A percentile compares a stretch with the other conserved stretches of the same genome.
phyloP scores from a whole-genome alignment of 1,140 invertebrate genomes.

The Chlorops oryzae region DNA sequence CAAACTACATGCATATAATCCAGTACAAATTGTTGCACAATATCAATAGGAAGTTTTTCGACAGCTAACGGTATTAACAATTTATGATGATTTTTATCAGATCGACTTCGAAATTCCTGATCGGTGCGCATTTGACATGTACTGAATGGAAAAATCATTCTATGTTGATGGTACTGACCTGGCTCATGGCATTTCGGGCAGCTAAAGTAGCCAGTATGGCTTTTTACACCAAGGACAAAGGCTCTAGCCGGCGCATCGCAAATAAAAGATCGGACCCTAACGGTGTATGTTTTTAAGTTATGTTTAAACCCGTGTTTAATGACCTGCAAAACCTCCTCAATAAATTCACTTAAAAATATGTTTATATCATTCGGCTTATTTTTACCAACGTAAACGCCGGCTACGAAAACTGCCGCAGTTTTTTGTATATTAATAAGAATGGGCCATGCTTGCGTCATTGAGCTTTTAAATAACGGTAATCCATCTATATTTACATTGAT shows the following conservation, averaged over 20 bases:
- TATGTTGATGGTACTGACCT: not conserved
- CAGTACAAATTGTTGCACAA: slow-evolving; percentile 4
- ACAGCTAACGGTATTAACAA: not conserved
- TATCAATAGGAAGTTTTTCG: slow-evolving; percentile 10
- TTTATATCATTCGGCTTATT: slow-evolving; percentile 3
- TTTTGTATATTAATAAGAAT: not conserved
- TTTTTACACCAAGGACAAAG: slow-evolving; percentile 2
- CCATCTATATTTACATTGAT: slow-evolving; percentile 11
- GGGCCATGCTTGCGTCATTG: slow-evolving; percentile 1
- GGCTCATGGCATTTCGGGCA: slow-evolving; percentile 7
- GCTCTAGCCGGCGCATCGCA: slow-evolving; percentile 6
- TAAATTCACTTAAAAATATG: slow-evolving; percentile 2
- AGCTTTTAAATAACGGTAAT: slow-evolving; percentile 6
- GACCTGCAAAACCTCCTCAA: slow-evolving; percentile 6
- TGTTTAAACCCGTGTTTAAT: not conserved
- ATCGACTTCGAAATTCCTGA: slow-evolving; percentile 2
- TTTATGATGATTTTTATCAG: slow-evolving; percentile 1
- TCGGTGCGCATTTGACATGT: not conserved
- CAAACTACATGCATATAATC: slow-evolving; percentile 10
- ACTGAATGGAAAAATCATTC: slow-evolving; percentile 1
- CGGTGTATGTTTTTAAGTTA: not conserved
- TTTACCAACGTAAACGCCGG: slow-evolving; percentile 5
- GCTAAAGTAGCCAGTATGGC: slow-evolving; percentile 6
- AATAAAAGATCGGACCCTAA: slow-evolving; percentile 8
- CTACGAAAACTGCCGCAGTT: not conserved